A percentile compares a stretch with the other conserved stretches of the same genome.
Conservation (phyloP, 2,797 vertebrate species). For the Danio kyathit region DNA sequence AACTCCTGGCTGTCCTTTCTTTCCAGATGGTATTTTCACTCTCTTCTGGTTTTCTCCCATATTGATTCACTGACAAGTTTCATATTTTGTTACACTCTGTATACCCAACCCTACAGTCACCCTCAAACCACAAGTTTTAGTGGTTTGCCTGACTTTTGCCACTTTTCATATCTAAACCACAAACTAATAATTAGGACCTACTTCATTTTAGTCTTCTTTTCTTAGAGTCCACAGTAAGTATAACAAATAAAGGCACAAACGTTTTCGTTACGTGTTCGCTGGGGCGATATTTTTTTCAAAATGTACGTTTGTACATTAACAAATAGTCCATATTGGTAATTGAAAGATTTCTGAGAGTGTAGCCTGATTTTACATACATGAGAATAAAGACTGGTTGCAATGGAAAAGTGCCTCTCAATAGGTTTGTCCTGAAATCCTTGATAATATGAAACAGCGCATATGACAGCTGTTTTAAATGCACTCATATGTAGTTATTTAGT, state of each 20-base stretch:
- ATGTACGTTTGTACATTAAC: no score
- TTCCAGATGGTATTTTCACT: conserved; percentile 56
- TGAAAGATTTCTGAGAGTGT: neutral
- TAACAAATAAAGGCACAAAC: no score
- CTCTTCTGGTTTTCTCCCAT: conserved; percentile 15
- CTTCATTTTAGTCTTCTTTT: neutral
- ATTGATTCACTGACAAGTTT: conserved; percentile 33
- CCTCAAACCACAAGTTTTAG: conserved; percentile 39
- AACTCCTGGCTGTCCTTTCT: conserved; percentile 51
- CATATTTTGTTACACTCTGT: conserved; percentile 36
- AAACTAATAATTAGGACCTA: conserved; percentile 1
- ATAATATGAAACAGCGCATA: conserved; percentile 17
- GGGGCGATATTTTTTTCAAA: no score
- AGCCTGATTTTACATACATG: conserved; percentile 1
- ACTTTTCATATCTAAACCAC: conserved; percentile 28
- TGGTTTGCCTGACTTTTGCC: conserved; percentile 38
- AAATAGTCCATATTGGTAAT: no score
- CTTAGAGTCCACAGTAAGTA: neutral
- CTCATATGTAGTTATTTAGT: conserved; percentile 9
- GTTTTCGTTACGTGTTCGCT: no score
- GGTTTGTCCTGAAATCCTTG: conserved; percentile 19
- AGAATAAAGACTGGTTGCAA: neutral
- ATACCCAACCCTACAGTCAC: conserved; percentile 32
- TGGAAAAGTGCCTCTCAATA: conserved; percentile 31
- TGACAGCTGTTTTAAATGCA: conserved; percentile 11